A percentile compares a stretch with the other conserved stretches of the same genome.
Conservation (phyloP, 2,797 vertebrate species). For the Sebastiscus tertius region DNA sequence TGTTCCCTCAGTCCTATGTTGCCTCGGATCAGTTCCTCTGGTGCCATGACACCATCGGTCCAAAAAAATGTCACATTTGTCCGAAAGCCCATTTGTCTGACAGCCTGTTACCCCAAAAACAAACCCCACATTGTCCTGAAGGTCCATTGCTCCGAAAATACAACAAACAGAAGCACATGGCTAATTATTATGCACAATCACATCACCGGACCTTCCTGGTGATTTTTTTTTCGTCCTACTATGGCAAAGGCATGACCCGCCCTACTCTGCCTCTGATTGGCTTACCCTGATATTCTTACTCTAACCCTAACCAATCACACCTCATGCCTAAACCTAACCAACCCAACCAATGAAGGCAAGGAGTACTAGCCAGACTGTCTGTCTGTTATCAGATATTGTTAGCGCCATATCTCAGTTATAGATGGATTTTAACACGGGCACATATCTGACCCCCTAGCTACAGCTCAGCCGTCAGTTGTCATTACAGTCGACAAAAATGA, state of each 20-base stretch:
- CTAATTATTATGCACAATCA: no score
- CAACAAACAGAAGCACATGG: not conserved
- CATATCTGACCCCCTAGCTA: not conserved
- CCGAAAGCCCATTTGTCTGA: not conserved
- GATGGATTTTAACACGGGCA: not conserved
- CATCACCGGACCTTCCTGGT: no score
- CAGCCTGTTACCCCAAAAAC: not conserved
- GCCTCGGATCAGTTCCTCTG: not conserved
- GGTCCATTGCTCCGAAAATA: not conserved
- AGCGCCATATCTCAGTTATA: rapidly evolving
- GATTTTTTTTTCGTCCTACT: no score
- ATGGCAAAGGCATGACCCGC: no score
- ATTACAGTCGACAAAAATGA: not conserved
- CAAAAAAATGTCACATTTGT: not conserved
- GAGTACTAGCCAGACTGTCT: not conserved
- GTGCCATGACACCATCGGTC: not conserved
- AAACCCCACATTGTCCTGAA: not conserved
- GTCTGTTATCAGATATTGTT: not conserved
- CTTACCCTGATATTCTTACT: not conserved
- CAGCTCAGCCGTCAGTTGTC: not conserved
- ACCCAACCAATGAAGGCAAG: not conserved
- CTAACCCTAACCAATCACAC: not conserved
- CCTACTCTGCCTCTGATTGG: not conserved
- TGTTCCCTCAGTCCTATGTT: no score
- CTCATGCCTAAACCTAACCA: not conserved